phyloP scores from a whole-genome alignment of 2,113 vertebrate species.

The Lepus europaeus region DNA sequence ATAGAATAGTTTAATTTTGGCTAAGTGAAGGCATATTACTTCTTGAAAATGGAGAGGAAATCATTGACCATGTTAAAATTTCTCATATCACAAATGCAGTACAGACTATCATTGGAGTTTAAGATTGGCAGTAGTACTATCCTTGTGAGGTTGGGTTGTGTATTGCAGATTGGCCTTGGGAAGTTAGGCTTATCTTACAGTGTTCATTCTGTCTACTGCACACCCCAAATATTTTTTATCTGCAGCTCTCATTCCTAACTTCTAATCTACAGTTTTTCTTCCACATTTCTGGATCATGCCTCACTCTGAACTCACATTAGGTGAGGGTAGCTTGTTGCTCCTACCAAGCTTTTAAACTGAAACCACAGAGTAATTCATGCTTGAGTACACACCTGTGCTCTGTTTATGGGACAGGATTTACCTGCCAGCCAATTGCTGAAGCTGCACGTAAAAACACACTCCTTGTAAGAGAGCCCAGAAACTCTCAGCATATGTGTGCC shows the following conservation, averaged over 20 bases:
- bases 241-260: background rate
- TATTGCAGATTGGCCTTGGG: background rate
- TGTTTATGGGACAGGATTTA: slow-evolving; percentile 46
- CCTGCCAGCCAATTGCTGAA: background rate
- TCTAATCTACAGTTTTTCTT: background rate
- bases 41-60: background rate
- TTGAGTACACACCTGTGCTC: background rate
- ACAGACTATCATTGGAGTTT: too few species aligned
- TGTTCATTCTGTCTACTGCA: background rate
- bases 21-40: background rate
- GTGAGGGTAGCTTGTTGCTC: background rate
- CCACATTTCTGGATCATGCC: background rate
- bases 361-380: slow-evolving; percentile 7
- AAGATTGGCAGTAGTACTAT: accelerated
- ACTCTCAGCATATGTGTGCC: background rate
- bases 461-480: background rate
- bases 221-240: background rate
- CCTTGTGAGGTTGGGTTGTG: background rate
- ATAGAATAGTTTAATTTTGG: background rate
- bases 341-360: slow-evolving; percentile 65
- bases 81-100: accelerated
- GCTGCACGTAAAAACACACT: background rate
- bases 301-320: background rate
- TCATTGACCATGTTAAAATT: background rate
- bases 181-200: accelerated